phyloP scores from a whole-genome alignment of 2,888 invertebrate species.

The Ichneumoninae sp. region DNA sequence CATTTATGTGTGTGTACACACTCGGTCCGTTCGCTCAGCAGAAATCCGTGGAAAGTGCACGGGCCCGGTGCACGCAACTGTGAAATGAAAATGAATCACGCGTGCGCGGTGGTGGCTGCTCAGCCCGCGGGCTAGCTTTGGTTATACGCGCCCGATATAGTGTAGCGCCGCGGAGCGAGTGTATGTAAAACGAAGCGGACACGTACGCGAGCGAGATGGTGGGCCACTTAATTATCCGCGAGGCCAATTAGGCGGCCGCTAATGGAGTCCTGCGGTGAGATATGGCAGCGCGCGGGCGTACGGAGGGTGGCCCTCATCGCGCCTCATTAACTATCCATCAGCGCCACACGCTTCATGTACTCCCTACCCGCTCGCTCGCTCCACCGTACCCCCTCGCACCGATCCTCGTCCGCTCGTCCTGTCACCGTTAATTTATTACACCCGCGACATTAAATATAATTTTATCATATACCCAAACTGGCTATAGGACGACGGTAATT shows the following conservation, averaged over 20 bases:
- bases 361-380: slow-evolving; percentile 40
- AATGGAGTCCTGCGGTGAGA: slow-evolving; percentile 74
- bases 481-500: slow-evolving; percentile 40
- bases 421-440: slow-evolving; percentile 67
- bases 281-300: slow-evolving; percentile 64
- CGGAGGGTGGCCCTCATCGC: slow-evolving; percentile 69
- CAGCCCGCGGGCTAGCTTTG: slow-evolving; percentile 13
- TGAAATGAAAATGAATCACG: slow-evolving; percentile 64
- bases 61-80: slow-evolving; percentile 29
- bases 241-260: slow-evolving; percentile 73
- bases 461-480: slow-evolving; percentile 59
- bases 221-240: slow-evolving; percentile 73
- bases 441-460: slow-evolving; percentile 65
- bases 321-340: slow-evolving; percentile 75
- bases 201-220: slow-evolving; percentile 65
- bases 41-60: slow-evolving; percentile 31
- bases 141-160: slow-evolving; percentile 10
- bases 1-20: not conserved
- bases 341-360: slow-evolving; percentile 65
- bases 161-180: slow-evolving; percentile 1
- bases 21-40: not conserved
- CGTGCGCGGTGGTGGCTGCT: slow-evolving; percentile 39
- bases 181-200: slow-evolving; percentile 57
- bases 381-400: slow-evolving; percentile 24
- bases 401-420: slow-evolving; percentile 42